phyloP scores from a whole-genome alignment of 2,888 invertebrate genomes.

The Napeogenes sylphis region DNA sequence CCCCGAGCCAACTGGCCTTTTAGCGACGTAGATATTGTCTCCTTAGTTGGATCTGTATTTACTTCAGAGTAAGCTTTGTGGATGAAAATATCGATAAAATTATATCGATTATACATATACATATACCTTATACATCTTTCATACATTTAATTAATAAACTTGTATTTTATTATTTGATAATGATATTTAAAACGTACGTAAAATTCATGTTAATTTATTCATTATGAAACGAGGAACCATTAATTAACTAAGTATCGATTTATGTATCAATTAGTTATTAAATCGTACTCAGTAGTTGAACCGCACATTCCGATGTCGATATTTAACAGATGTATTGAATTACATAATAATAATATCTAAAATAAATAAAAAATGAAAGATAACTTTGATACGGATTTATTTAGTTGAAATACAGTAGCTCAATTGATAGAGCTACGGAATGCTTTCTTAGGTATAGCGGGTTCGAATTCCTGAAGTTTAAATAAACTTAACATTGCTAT shows the following conservation, averaged over 20 bases:
- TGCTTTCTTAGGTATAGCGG: too few relatives aligned
- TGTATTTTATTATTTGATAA: not conserved
- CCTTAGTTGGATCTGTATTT: slow-evolving; percentile 75
- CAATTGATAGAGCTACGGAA: too few relatives aligned
- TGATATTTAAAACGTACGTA: not conserved
- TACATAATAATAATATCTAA: not conserved
- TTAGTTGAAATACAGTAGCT: too few relatives aligned
- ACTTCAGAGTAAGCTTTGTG: slow-evolving; percentile 52
- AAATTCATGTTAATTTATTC: not conserved
- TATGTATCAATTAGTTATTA: not conserved
- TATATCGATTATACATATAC: slow-evolving; percentile 18
- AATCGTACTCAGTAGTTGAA: not conserved
- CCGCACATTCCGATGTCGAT: not conserved
- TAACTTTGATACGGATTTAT: too few relatives aligned
- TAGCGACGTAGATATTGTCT: slow-evolving; percentile 76
- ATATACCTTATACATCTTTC: not conserved
- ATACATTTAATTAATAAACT: not conserved
- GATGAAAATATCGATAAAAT: slow-evolving; percentile 38
- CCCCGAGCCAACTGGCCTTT: slow-evolving; percentile 68
- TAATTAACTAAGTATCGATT: slow-evolving; percentile 1
- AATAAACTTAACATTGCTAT: too few relatives aligned
- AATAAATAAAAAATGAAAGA: too few relatives aligned
- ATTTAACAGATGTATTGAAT: not conserved
- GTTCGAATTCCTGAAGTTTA: too few relatives aligned
- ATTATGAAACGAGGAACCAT: not conserved